Conservation (phyloP, 2,888 invertebrate species). For the Ypsolopha scabrella region DNA sequence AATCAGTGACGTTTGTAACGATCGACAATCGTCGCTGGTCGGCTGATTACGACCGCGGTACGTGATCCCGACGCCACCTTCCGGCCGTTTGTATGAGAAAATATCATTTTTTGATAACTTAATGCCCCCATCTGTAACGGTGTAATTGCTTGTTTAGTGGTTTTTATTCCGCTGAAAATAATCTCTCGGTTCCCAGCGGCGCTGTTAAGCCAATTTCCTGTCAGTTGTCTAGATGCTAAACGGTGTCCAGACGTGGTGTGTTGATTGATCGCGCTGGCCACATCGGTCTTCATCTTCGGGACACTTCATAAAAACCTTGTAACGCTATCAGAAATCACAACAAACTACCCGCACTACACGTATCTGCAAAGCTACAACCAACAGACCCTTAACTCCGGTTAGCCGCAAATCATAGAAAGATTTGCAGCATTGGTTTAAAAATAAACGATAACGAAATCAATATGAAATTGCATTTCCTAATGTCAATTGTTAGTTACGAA, state of each 20-base stretch:
- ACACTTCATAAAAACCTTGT: too few species aligned
- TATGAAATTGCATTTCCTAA: conserved; percentile 71
- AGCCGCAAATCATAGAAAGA: conserved; percentile 69
- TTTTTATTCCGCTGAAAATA: conserved; percentile 57
- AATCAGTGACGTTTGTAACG: conserved; percentile 26
- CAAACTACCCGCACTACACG: neutral
- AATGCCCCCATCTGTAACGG: conserved; percentile 59
- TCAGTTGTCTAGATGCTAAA: conserved; percentile 5
- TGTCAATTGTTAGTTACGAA: conserved; percentile 71
- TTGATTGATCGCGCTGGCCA: neutral
- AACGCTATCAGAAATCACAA: neutral
- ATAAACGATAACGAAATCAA: conserved; percentile 66
- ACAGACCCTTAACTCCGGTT: conserved; percentile 22
- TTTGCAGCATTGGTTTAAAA: conserved; percentile 64
- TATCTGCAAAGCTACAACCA: neutral
- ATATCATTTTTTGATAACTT: conserved; percentile 63
- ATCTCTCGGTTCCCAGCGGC: conserved; percentile 65
- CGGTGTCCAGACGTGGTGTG: neutral
- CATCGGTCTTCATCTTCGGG: neutral
- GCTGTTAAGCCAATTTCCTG: conserved; percentile 65
- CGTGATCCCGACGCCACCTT: conserved; percentile 60
- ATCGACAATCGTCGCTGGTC: conserved; percentile 2
- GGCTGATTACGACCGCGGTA: conserved; percentile 41
- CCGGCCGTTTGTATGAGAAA: conserved; percentile 59
- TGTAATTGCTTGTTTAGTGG: conserved; percentile 67